phyloP scores from a whole-genome alignment of 2,113 vertebrate species.

The Piprites chloris region DNA sequence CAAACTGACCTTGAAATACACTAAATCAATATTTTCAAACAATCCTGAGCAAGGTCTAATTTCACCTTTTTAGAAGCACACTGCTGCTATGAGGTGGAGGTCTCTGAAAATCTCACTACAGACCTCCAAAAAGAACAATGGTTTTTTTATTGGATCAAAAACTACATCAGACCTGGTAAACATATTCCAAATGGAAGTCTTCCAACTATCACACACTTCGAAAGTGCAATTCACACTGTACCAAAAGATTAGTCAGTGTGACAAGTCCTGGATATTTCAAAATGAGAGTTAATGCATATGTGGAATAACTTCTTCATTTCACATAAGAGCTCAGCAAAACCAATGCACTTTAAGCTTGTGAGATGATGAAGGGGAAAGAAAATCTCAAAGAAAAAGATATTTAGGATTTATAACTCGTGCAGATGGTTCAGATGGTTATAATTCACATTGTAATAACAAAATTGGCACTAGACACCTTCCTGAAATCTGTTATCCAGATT shows the following conservation, averaged over 20 bases:
- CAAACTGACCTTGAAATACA: background rate
- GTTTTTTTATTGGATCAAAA: background rate
- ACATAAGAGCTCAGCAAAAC: background rate
- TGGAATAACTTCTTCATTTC: background rate
- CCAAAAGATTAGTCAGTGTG: background rate
- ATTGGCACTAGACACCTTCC: conserved; percentile 3
- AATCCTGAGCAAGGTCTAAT: background rate
- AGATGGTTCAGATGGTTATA: conserved; percentile 18
- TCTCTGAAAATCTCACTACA: background rate
- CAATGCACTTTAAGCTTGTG: background rate
- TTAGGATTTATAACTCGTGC: background rate
- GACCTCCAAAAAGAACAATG: background rate
- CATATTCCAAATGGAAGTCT: background rate
- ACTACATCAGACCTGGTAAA: background rate
- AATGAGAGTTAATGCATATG: background rate
- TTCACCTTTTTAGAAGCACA: background rate
- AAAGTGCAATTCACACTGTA: background rate
- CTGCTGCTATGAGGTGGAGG: accelerated
- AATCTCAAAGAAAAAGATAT: background rate
- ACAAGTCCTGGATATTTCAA: background rate
- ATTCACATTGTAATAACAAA: conserved; percentile 17
- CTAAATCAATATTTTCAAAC: background rate
- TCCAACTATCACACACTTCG: background rate
- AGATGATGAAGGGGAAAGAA: background rate
- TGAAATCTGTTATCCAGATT: conserved; percentile 36